A percentile compares a stretch with the other conserved stretches of the same genome.
Evolutionary conservation across 2,797 vertebrate genomes (phyloP).

Genomic region (Hippopotamyrus pictus): DNA sequence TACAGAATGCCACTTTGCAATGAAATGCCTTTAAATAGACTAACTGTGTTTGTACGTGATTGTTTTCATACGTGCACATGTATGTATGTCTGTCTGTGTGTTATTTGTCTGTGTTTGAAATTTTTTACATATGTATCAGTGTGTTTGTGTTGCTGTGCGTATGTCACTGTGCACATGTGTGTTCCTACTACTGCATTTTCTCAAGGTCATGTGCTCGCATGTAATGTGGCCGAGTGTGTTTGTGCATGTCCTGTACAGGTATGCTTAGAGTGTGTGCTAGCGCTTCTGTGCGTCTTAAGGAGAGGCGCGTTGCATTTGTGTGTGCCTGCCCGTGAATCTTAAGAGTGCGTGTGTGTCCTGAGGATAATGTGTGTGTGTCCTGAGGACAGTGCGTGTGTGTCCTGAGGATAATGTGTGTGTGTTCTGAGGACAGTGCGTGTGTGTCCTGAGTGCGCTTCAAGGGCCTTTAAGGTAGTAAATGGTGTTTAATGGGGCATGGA

Average conservation of each 20-base stretch:
- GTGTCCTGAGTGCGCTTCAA: conserved; percentile 23
- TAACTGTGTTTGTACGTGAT: not conserved
- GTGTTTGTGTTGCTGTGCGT: not conserved
- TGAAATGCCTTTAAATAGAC: not conserved
- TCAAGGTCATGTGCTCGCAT: not conserved
- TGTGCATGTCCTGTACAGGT: not conserved
- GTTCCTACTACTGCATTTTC: not conserved
- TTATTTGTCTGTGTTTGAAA: not conserved
- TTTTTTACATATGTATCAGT: not conserved
- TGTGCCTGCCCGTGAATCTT: not conserved
- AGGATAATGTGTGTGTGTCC: not conserved
- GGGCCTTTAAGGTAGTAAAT: conserved; percentile 35
- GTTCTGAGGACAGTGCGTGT: not conserved
- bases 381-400: conserved; percentile 7
- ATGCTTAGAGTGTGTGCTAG: not conserved
- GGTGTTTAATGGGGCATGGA: conserved; percentile 28
- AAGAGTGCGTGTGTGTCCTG: conserved; percentile 21
- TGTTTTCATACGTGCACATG: not conserved
- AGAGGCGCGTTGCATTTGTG: not conserved
- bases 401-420: conserved; percentile 16
- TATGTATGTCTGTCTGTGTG: not conserved
- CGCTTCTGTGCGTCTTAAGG: not conserved
- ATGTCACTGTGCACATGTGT: not conserved
- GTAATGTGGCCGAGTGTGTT: not conserved
- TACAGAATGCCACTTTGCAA: not conserved